Evolutionary conservation across 1,140 invertebrate genomes (phyloP), one percentile per base, ranked within the genome.

Genomic region (Uloborus diversus): DNA sequence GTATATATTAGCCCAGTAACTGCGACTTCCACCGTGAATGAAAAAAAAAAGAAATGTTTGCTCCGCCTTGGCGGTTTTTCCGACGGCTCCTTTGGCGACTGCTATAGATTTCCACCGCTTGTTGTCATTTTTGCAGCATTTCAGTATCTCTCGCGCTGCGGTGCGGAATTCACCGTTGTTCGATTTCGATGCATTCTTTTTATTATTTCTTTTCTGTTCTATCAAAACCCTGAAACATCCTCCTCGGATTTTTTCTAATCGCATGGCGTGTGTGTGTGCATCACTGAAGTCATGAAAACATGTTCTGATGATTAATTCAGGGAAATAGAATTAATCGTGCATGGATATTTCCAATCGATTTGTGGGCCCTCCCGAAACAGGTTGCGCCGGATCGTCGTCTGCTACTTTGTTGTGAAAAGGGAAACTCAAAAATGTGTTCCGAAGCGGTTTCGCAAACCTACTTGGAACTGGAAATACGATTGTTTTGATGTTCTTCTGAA

Each of bases 1-100:
- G 73, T 65, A 64, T 78, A 78, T 23, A 78, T 78, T 78, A 78
- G 66, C 56, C n/a, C n/a, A 32, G 42, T 28, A 78, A 51, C 32
- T 66, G 49, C 32, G 66, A 78, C 73, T 32, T 49, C 14, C 28
- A 57, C 33, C 11, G 27, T 9, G 13, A 23, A 20, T 70, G 9
- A 20, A 53, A 14, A 27, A 30, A 53, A 53, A 53, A 53, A 53
- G 23, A n/a, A 7, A 7, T 5, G 7, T 53, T 20, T 53, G 17
- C 17, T 20, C 49, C 20, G n/a, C 7, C 20, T 53, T 53, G 49
- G 49, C 49, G 49, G 23, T 20, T 53, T 53, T 53, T n/a, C n/a
- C n/a, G 49, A 7, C 11, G 9, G 20, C 17, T 7, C 23, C 17
- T 5, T 53, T 53, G 49, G 49, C 49, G 49, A 14, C 23, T 5